Evolutionary conservation across 2,888 invertebrate genomes (phyloP).

Genomic region (Sylvicola cinctus): DNA sequence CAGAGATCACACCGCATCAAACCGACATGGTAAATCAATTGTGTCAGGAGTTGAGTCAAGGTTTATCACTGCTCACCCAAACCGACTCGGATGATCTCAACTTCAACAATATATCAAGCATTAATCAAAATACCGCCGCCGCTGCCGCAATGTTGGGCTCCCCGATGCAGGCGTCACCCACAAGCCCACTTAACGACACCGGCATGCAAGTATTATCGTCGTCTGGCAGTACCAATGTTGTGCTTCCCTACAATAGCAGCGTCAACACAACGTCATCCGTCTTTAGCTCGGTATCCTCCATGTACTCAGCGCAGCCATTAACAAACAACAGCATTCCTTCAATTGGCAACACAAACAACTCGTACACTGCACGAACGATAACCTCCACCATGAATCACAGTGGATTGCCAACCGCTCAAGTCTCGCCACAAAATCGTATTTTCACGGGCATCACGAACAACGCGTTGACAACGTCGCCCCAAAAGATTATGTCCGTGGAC

Average conservation of each 20-base stretch:
- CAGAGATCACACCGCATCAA: constrained; percentile 44
- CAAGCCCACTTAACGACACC: constrained; percentile 8
- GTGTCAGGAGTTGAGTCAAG: constrained; percentile 55
- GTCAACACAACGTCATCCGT: neutral
- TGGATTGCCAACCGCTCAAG: constrained; percentile 12
- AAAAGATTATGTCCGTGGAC: constrained; percentile 17
- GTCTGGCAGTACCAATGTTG: neutral
- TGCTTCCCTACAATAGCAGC: neutral
- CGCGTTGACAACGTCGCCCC: constrained; percentile 7
- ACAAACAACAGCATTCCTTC: constrained; percentile 3
- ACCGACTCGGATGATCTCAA: constrained; percentile 33
- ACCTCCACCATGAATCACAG: too few species aligned
- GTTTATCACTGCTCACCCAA: constrained; percentile 39
- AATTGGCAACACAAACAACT: constrained; percentile 4
- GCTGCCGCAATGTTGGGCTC: constrained; percentile 13
- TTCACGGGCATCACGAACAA: constrained; percentile 19
- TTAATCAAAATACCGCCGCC: constrained; percentile 30
- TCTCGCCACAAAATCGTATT: constrained; percentile 41
- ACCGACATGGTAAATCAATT: constrained; percentile 44
- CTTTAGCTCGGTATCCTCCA: neutral
- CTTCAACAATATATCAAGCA: constrained; percentile 32
- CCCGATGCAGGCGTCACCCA: constrained; percentile 6
- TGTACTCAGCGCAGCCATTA: constrained; percentile 11
- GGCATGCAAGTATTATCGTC: constrained; percentile 11
- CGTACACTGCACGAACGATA: neutral